phyloP scores from a whole-genome alignment of 2,888 invertebrate genomes.

The Desoria tigrina region DNA sequence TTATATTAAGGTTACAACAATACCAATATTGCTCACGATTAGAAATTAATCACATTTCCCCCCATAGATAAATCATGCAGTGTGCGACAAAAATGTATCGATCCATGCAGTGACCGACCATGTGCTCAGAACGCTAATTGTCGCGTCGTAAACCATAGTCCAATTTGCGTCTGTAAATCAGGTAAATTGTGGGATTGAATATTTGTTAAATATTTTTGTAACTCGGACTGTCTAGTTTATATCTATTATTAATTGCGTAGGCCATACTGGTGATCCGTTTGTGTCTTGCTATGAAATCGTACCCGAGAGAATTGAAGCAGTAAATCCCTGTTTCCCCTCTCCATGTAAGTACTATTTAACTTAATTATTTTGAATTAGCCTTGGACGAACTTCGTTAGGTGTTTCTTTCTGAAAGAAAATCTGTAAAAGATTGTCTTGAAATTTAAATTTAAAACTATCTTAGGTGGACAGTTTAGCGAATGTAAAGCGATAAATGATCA shows the following conservation, averaged over 20 bases:
- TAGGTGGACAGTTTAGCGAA: slow-evolving; percentile 64
- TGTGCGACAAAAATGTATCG: slow-evolving; percentile 78
- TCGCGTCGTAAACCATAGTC: slow-evolving; percentile 76
- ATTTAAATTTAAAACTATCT: no score
- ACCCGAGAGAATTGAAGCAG: slow-evolving; percentile 21
- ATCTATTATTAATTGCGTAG: no score
- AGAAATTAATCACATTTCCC: no score
- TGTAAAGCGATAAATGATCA: slow-evolving; percentile 65
- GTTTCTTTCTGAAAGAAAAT: no score
- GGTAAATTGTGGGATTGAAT: slow-evolving; percentile 14
- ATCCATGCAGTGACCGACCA: slow-evolving; percentile 69
- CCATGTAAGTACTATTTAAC: slow-evolving; percentile 46
- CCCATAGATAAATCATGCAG: slow-evolving; percentile 77
- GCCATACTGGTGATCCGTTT: slow-evolving; percentile 37
- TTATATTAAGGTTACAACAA: background rate
- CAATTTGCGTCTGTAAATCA: slow-evolving; percentile 69
- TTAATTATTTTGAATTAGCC: background rate
- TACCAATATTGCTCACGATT: background rate
- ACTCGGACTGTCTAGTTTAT: no score
- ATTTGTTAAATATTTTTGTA: background rate
- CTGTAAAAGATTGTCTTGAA: no score
- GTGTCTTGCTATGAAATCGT: slow-evolving; percentile 29
- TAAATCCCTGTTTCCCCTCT: slow-evolving; percentile 54
- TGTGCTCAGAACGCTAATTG: slow-evolving; percentile 64
- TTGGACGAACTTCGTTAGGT: no score